A percentile compares a stretch with the other conserved stretches of the same genome.
These are phyloP conservation scores for Columbina picui DNA, from an alignment of 2,113 vertebrate genomes.

Conservation along the genomic window DNA sequence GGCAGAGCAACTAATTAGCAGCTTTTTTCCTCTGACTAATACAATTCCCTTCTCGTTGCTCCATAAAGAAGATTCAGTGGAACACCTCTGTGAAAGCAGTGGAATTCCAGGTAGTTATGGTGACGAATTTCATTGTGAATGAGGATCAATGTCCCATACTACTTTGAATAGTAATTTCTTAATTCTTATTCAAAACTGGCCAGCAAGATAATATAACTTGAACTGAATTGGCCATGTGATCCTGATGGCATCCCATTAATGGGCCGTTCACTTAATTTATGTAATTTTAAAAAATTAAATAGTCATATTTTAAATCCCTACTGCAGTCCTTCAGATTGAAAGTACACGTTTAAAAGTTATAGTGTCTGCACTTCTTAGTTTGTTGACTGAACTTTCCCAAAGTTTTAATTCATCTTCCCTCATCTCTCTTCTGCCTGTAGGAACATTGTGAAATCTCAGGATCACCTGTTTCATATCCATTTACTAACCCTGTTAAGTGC, in stretches of 20 bases:
- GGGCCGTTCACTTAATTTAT: slow-evolving; percentile 84
- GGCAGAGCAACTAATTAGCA: slow-evolving; percentile 55
- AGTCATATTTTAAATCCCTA: slow-evolving; percentile 80
- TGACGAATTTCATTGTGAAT: slow-evolving; percentile 78
- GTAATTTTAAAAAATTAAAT: slow-evolving; percentile 85
- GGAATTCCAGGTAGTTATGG: slow-evolving; percentile 75
- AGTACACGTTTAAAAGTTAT: slow-evolving; percentile 78
- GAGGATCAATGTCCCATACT: slow-evolving; percentile 75
- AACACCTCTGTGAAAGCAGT: slow-evolving; percentile 39
- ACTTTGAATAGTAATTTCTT: slow-evolving; percentile 84
- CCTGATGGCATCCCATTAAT: slow-evolving; percentile 79
- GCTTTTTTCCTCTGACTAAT: not conserved
- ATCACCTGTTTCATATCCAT: not conserved
- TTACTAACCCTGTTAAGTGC: not conserved
- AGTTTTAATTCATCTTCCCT: slow-evolving; percentile 55
- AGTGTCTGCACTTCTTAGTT: slow-evolving; percentile 65
- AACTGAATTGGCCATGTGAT: slow-evolving; percentile 82
- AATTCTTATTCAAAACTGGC: slow-evolving; percentile 82
- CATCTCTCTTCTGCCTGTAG: not conserved
- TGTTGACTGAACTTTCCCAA: slow-evolving; percentile 70
- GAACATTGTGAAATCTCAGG: slow-evolving; percentile 26
- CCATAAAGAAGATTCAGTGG: slow-evolving; percentile 70
- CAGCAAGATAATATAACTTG: slow-evolving; percentile 81
- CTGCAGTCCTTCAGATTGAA: slow-evolving; percentile 74
- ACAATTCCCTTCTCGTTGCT: slow-evolving; percentile 51